phyloP scores from a whole-genome alignment of 2,888 invertebrate genomes.

The Seira musarum region DNA sequence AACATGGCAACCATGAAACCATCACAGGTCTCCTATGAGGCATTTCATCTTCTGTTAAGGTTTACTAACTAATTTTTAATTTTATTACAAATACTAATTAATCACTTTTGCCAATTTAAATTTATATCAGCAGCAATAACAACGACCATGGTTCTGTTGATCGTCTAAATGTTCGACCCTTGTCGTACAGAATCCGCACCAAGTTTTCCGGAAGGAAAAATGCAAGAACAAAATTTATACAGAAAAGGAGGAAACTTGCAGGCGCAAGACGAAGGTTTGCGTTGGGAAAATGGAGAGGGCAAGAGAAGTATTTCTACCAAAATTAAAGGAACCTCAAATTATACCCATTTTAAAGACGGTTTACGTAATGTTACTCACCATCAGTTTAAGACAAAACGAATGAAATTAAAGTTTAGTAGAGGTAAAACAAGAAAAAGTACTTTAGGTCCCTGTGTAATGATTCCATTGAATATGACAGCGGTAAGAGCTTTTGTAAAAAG shows the following conservation, averaged over 20 bases:
- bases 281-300: not conserved
- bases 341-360: too few species aligned
- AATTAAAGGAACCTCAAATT: too few species aligned
- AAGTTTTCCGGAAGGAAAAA: slow-evolving; percentile 16
- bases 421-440: not conserved
- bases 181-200: slow-evolving; percentile 46
- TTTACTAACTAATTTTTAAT: not conserved
- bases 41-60: slow-evolving; percentile 40
- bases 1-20: not conserved
- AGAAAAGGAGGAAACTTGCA: not conserved
- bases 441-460: not conserved
- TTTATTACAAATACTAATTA: not conserved
- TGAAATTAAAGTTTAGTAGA: not conserved
- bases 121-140: slow-evolving; percentile 8
- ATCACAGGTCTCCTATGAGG: slow-evolving; percentile 24
- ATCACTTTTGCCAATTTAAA: not conserved
- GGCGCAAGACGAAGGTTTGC: not conserved
- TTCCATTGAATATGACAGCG: not conserved
- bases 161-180: slow-evolving; percentile 31
- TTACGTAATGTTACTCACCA: too few species aligned
- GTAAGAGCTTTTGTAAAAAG: too few species aligned
- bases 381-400: not conserved
- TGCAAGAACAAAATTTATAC: not conserved
- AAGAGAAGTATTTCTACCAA: not conserved
- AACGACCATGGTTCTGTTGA: slow-evolving; percentile 39